Conservation (phyloP, 2,797 vertebrate species). For the Lithobates sylvaticus region DNA sequence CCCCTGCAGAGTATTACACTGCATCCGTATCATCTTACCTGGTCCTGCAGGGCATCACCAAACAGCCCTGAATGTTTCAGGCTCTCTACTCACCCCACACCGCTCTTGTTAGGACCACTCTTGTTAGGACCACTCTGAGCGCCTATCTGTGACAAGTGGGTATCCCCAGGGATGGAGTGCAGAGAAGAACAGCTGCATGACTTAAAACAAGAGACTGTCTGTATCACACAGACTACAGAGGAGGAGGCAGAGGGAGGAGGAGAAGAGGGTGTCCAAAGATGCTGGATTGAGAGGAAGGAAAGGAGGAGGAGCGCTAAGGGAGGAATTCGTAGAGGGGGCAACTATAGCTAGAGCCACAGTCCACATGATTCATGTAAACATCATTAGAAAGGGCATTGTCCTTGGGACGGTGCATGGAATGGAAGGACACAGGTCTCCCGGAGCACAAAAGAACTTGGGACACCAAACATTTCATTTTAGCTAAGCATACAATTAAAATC, state of each 20-base stretch:
- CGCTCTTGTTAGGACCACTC: slow-evolving; percentile 52
- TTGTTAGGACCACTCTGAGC: slow-evolving; percentile 58
- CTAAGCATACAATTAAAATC: no score
- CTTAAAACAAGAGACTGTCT: slow-evolving; percentile 63
- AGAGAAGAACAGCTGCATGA: slow-evolving; percentile 61
- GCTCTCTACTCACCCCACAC: slow-evolving; percentile 43
- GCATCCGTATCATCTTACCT: slow-evolving; percentile 28
- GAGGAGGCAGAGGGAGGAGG: background rate
- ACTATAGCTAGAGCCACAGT: background rate
- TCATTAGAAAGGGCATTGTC: background rate
- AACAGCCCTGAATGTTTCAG: background rate
- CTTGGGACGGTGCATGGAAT: background rate
- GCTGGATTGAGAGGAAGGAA: slow-evolving; percentile 66
- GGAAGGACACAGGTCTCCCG: background rate
- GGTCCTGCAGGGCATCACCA: background rate
- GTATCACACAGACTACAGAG: slow-evolving; percentile 50
- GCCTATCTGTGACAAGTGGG: slow-evolving; percentile 57
- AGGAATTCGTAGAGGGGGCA: slow-evolving; percentile 50
- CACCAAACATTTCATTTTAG: no score
- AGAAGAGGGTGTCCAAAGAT: slow-evolving; percentile 57
- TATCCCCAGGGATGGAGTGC: slow-evolving; percentile 58
- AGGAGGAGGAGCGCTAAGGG: slow-evolving; percentile 56
- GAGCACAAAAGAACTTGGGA: background rate
- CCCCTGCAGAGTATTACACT: slow-evolving; percentile 52
- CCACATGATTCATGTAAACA: slow-evolving; percentile 27